Conservation (phyloP, 2,113 vertebrate species). For the Nesogale talazaci region DNA sequence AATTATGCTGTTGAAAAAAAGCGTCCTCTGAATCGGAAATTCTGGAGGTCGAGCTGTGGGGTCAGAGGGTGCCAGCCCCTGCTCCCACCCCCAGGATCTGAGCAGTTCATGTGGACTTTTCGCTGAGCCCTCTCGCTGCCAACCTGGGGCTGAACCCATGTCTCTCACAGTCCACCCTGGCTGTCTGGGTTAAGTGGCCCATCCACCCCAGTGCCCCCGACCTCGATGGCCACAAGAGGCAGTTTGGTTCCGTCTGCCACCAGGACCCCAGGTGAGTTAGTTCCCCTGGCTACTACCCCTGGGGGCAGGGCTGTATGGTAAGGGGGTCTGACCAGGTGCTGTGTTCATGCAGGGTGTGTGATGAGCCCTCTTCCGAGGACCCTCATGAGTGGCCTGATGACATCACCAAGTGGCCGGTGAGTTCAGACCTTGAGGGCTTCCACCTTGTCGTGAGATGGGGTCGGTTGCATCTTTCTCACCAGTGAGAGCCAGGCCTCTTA, state of each 20-base stretch:
- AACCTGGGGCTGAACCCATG: conserved; percentile 6
- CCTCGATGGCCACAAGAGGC: conserved; percentile 89
- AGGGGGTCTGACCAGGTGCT: neutral
- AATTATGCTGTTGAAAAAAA: neutral
- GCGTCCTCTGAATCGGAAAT: neutral
- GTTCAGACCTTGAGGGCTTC: conserved; percentile 33
- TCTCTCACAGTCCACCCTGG: conserved; percentile 92
- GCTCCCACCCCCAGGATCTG: neutral
- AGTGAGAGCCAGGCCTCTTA: neutral
- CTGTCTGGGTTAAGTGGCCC: conserved; percentile 99
- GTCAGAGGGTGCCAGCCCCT: neutral
- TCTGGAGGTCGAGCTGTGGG: neutral
- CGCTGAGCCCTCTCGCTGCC: neutral
- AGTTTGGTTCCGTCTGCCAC: conserved; percentile 96
- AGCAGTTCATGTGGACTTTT: neutral
- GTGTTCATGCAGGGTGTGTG: conserved; percentile 90
- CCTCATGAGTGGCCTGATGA: conserved; percentile 99
- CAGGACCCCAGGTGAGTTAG: conserved; percentile 95
- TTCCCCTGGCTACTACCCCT: neutral
- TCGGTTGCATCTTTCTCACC: neutral
- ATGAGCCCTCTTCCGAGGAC: conserved; percentile 94
- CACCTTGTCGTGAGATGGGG: rapidly evolving
- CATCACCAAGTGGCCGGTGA: conserved; percentile 99
- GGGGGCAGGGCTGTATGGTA: neutral
- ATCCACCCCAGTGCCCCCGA: conserved; percentile 90